Percentiles rank a stretch among this genome's conserved stretches.
These are phyloP conservation scores for Pogona vitticeps DNA, from an alignment of 2,113 vertebrate genomes.

Conservation along the genomic window DNA sequence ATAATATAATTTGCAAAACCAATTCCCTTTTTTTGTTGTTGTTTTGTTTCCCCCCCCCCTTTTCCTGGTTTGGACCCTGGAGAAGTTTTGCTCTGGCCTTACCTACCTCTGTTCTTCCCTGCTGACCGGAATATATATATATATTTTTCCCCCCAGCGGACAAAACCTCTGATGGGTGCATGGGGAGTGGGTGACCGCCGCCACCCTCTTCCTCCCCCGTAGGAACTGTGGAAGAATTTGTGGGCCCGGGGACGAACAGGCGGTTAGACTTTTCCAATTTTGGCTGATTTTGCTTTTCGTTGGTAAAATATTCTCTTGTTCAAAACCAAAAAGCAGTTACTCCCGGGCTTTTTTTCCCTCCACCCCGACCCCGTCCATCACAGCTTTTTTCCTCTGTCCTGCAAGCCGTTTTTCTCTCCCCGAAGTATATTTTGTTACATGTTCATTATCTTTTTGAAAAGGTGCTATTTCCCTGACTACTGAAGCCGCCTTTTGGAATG, in stretches of 20 bases:
- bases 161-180: too few species aligned
- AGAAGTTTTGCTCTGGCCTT: too few species aligned
- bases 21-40: slow-evolving; percentile 53
- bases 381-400: slow-evolving; percentile 41
- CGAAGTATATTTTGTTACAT: background rate
- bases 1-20: slow-evolving; percentile 62
- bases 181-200: too few species aligned
- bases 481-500: slow-evolving; percentile 72
- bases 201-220: too few species aligned
- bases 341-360: slow-evolving; percentile 40
- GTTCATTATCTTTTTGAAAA: slow-evolving; percentile 61
- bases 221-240: too few species aligned
- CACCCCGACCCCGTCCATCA: background rate
- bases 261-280: too few species aligned
- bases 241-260: too few species aligned
- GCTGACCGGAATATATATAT: too few species aligned
- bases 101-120: too few species aligned
- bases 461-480: slow-evolving; percentile 87
- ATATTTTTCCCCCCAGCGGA: too few species aligned
- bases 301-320: slow-evolving; percentile 54
- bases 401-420: slow-evolving; percentile 41
- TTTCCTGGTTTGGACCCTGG: too few species aligned
- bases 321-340: slow-evolving; percentile 32
- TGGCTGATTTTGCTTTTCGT: background rate
- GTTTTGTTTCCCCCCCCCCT: background rate